Evolutionary conservation across 2,797 vertebrate species (phyloP).

Genomic region (Anableps anableps): DNA sequence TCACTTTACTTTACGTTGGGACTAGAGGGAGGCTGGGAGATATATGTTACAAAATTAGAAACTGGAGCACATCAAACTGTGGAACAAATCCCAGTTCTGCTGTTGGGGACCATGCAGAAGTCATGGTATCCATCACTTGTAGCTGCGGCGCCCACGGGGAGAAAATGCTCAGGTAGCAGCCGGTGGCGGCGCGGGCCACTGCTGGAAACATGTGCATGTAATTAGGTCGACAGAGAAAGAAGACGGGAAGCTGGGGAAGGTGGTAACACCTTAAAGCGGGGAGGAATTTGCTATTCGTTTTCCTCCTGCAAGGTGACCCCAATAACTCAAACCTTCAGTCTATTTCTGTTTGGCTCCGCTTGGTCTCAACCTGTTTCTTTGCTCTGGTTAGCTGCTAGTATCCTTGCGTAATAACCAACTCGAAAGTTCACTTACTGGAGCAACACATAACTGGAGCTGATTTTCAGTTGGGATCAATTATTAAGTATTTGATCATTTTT

Average conservation of each 20-base stretch:
- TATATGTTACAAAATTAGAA: slow-evolving; percentile 87
- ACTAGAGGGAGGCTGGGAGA: slow-evolving; percentile 78
- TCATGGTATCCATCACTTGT: slow-evolving; percentile 84
- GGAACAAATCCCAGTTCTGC: slow-evolving; percentile 83
- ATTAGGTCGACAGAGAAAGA: slow-evolving; percentile 87
- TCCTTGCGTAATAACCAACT: slow-evolving; percentile 63
- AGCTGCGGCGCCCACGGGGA: slow-evolving; percentile 82
- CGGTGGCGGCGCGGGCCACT: slow-evolving; percentile 71
- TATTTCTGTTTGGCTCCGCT: slow-evolving; percentile 83
- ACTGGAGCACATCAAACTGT: slow-evolving; percentile 87
- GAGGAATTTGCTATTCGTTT: slow-evolving; percentile 80
- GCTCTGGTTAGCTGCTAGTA: slow-evolving; percentile 78
- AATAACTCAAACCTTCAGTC: slow-evolving; percentile 86
- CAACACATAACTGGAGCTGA: background rate
- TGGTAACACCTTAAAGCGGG: slow-evolving; percentile 81
- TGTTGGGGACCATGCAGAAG: slow-evolving; percentile 78
- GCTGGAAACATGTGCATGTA: slow-evolving; percentile 84
- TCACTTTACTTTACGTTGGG: slow-evolving; percentile 84
- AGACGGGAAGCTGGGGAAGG: slow-evolving; percentile 76
- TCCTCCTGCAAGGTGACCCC: slow-evolving; percentile 87
- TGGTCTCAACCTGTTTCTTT: slow-evolving; percentile 75
- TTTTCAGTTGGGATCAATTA: slow-evolving; percentile 1
- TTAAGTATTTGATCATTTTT: slow-evolving; percentile 29
- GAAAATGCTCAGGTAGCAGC: slow-evolving; percentile 77
- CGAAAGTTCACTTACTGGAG: slow-evolving; percentile 53